Percentiles rank a stretch among this genome's conserved stretches.
Evolutionary conservation across 2,888 invertebrate species (phyloP).

Genomic region (Argyresthia albistria): DNA sequence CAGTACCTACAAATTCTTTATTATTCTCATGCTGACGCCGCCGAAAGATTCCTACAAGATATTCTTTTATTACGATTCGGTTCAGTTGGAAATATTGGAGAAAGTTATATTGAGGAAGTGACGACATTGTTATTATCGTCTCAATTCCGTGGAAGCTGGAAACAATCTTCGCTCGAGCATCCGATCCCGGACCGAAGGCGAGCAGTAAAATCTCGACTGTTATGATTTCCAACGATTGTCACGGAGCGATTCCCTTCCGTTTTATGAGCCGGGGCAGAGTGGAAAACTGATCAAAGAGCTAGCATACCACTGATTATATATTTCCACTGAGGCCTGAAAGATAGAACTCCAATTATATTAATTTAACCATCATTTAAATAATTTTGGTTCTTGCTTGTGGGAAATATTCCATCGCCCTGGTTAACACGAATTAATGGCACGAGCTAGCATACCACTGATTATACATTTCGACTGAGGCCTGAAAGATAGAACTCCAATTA

Average conservation of each 20-base stretch:
- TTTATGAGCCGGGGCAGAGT: conserved; percentile 12
- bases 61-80: conserved; percentile 36
- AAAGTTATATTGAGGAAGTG: conserved; percentile 62
- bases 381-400: too few relatives aligned
- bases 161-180: conserved; percentile 41
- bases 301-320: background rate
- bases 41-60: too few relatives aligned
- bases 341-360: too few relatives aligned
- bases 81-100: conserved; percentile 52
- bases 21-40: too few relatives aligned
- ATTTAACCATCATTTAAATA: too few relatives aligned
- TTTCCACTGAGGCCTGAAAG: too few relatives aligned
- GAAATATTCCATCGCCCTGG: too few relatives aligned
- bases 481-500: too few relatives aligned
- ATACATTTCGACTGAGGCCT: background rate
- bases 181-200: conserved; percentile 29
- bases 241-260: conserved; percentile 32
- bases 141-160: conserved; percentile 45
- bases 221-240: conserved; percentile 42
- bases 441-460: background rate
- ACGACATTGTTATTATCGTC: conserved; percentile 66
- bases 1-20: too few relatives aligned
- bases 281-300: background rate
- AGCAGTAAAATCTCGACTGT: conserved; percentile 55
- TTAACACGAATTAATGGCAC: too few relatives aligned